Base-by-base conservation (phyloP, 1,140 invertebrate genomes). In the Bombus soroeensis region DNA sequence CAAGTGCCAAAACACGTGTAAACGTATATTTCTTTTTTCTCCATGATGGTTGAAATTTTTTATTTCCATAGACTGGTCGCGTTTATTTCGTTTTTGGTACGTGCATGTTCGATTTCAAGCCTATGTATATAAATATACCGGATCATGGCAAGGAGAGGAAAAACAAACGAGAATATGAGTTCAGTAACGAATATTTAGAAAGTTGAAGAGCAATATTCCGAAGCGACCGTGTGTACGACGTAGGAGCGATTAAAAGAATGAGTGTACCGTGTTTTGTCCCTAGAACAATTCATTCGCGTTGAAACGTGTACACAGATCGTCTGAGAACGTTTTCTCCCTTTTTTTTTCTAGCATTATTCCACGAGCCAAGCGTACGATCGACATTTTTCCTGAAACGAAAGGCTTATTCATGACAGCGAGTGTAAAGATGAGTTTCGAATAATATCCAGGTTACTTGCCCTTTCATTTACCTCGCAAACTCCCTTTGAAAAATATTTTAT, bases 181-280 rank as follows among this genome's bases (percentile, higher is more conserved):
- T 53, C n/a, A 43, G 4, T 28, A 15, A 39, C 18, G n/a, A 34
- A 57, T 62, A 53, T 39, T 76, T 68, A 53, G 73, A 77, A 77
- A 76, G 81, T n/a, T 5, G 32, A 41, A 3, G 3, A 34, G 43
- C 43, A 57, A 83, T 83, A 83, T 77, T 77, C 34, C 25, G 22
- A 28, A 34, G 43, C 34, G 5, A 12, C 37, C 28, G 71, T 32
- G 64, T 34, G 62, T 28, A 53, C 47, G 47, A 53, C 47, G 32
- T 68, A 34, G 18, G 8, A 8, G 22, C 28, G 74, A 76, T 70
- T 57, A 68, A 39, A 34, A n/a, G 25, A 83, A 76, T 12, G 18
- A 76, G 28, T 22, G 43, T 34, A 39, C 25, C 25, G n/a, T n/a
- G 39, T n/a, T 76, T 64, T 66, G 66, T 72, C 12, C 25, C 47